A percentile compares a stretch with the other conserved stretches of the same genome.
Conservation (phyloP, 2,113 vertebrate genomes). For the Muscicapa adusta region DNA sequence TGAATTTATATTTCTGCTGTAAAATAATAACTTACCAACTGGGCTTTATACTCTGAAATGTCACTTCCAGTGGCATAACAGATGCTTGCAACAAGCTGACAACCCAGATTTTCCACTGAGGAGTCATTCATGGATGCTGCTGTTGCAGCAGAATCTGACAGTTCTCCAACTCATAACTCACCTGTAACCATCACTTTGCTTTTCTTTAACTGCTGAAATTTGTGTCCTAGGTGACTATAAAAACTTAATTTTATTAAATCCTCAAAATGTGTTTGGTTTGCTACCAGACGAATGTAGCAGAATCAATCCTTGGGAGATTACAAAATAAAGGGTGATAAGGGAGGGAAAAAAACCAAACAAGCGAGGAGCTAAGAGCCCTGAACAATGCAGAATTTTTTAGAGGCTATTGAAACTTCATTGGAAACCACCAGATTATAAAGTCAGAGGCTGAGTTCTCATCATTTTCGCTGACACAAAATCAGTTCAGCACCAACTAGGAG, state of each 20-base stretch:
- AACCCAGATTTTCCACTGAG: constrained; percentile 6
- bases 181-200: neutral
- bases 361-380: neutral
- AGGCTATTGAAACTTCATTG: neutral
- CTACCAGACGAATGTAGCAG: neutral
- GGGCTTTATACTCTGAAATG: neutral
- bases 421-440: neutral
- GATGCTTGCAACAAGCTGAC: constrained; percentile 3
- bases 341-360: neutral
- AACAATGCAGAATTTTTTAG: neutral
- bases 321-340: neutral
- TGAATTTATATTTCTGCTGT: constrained; percentile 22
- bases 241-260: neutral
- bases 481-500: neutral
- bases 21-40: constrained; percentile 1
- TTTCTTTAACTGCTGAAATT: neutral
- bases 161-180: neutral
- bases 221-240: neutral
- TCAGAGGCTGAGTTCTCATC: neutral
- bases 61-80: neutral
- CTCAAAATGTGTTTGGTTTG: neutral
- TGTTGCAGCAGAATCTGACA: neutral
- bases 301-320: neutral
- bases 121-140: neutral
- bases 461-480: neutral